Evolutionary conservation across 2,797 vertebrate species (phyloP).

Genomic region (Lepidocolaptes lacrymiger): DNA sequence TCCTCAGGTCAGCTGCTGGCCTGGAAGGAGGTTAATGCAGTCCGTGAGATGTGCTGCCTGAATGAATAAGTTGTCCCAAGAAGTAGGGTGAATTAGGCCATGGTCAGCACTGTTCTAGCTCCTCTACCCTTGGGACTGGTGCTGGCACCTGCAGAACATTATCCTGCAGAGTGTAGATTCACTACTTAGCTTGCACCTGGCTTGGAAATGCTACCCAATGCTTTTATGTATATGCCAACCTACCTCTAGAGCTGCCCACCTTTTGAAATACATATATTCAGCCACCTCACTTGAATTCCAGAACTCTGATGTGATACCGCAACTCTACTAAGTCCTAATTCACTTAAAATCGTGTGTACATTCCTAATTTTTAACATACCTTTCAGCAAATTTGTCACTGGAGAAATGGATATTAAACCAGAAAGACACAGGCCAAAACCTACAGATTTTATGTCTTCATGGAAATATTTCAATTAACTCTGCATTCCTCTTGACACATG

Average conservation of each 20-base stretch:
- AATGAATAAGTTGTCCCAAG: neutral
- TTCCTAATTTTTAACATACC: neutral
- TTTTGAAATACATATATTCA: neutral
- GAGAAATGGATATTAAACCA: neutral
- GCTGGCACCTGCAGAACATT: neutral
- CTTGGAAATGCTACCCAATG: neutral
- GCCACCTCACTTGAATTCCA: neutral
- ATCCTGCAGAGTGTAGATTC: neutral
- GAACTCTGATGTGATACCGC: neutral
- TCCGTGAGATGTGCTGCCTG: neutral
- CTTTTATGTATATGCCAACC: neutral
- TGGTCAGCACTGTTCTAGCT: neutral
- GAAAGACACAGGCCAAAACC: neutral
- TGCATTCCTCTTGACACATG: neutral
- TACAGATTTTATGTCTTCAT: neutral
- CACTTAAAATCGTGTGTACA: neutral
- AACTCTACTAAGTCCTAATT: neutral
- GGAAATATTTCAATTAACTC: neutral
- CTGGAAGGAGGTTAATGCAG: neutral
- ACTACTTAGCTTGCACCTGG: neutral
- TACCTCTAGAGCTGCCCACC: neutral
- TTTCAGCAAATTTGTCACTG: neutral
- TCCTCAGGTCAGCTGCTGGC: neutral
- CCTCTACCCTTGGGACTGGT: neutral
- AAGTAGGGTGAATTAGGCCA: neutral